These are phyloP conservation scores for Buathra laborator DNA, from an alignment of 2,888 invertebrate species.

Conservation along the genomic window DNA sequence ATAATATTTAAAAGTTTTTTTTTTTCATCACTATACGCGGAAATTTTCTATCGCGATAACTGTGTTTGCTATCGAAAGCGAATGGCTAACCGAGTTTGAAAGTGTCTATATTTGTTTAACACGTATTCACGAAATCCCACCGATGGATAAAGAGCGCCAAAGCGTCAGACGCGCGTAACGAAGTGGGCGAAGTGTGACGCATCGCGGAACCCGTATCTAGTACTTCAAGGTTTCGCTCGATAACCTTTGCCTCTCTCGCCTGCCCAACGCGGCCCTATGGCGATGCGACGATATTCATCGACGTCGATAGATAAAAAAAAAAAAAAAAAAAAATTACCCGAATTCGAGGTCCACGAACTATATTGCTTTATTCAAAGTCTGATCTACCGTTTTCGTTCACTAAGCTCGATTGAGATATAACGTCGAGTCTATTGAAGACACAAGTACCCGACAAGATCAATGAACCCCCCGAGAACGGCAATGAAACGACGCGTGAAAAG, in stretches of 20 bases:
- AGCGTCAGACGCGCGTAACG: background rate
- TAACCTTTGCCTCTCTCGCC: no score
- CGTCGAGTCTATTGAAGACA: constrained; percentile 13
- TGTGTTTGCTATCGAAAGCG: no score
- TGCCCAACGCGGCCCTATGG: no score
- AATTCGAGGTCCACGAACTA: background rate
- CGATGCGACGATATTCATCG: no score
- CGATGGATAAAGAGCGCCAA: background rate
- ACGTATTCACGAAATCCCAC: no score
- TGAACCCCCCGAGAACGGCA: constrained; percentile 39
- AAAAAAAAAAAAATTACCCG: background rate
- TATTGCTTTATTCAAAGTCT: background rate
- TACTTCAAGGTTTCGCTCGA: background rate
- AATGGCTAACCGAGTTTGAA: no score
- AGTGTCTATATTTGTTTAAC: no score
- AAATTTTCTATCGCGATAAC: no score
- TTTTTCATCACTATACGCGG: no score
- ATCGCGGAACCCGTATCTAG: background rate
- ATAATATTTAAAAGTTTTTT: no score
- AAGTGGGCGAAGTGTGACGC: background rate
- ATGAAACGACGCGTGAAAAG: constrained; percentile 38
- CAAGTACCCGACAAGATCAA: constrained; percentile 27
- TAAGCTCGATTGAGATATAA: background rate
- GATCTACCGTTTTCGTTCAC: background rate
- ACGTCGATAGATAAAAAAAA: no score